These are phyloP conservation scores for Sarcophaga subvicina DNA, from an alignment of 2,888 invertebrate species.

Conservation along the genomic window DNA sequence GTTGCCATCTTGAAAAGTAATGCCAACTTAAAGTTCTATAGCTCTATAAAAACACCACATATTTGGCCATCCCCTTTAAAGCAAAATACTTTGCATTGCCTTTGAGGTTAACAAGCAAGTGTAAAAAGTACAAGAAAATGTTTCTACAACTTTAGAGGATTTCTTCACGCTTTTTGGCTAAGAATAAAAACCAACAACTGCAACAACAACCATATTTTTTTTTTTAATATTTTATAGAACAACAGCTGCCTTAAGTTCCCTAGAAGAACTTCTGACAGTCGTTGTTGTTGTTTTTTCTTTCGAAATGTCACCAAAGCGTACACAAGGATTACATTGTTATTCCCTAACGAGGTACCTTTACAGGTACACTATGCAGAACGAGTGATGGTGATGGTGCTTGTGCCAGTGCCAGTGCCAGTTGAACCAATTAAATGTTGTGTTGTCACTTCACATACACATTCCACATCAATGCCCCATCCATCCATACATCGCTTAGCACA, in stretches of 20 bases:
- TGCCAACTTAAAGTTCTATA: too few species aligned
- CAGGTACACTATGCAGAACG: neutral
- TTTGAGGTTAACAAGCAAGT: neutral
- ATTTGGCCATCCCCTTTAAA: too few species aligned
- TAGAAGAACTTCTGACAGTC: constrained; percentile 3
- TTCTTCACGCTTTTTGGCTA: constrained; percentile 44
- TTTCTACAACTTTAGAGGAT: constrained; percentile 41
- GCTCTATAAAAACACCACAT: too few species aligned
- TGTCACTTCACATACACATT: constrained; percentile 21
- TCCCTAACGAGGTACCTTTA: neutral
- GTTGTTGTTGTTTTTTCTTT: neutral
- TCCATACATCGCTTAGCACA: neutral
- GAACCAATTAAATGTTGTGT: constrained; percentile 45
- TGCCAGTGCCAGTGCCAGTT: neutral
- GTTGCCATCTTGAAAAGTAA: too few species aligned
- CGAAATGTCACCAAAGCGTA: constrained; percentile 49
- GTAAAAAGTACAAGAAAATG: neutral
- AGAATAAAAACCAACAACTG: constrained; percentile 2
- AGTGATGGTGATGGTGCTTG: neutral
- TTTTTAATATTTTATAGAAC: constrained; percentile 18
- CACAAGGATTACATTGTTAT: constrained; percentile 24
- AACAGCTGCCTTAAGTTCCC: constrained; percentile 41
- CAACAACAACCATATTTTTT: neutral
- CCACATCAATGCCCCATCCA: constrained; percentile 11
- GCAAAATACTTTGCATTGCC: neutral